Percentiles rank a stretch among this genome's conserved stretches.
Conservation (phyloP, 2,888 invertebrate species). For the Archips xylosteana region DNA sequence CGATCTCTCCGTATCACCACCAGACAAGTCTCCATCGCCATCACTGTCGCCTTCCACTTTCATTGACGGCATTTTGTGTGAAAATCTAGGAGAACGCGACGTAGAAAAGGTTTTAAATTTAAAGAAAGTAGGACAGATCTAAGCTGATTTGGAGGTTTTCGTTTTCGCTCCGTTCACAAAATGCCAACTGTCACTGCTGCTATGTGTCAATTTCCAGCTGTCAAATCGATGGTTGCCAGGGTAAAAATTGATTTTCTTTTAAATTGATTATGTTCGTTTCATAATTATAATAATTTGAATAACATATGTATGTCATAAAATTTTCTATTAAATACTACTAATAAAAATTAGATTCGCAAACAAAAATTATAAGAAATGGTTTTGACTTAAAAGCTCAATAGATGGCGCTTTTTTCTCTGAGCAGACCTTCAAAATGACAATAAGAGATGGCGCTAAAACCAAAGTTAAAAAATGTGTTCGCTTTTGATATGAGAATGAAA, state of each 20-base stretch:
- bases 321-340: background rate
- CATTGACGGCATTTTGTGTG: constrained; percentile 87
- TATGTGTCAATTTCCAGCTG: background rate
- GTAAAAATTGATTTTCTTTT: background rate
- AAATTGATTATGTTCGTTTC: background rate
- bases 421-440: background rate
- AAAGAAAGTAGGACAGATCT: constrained; percentile 31
- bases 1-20: constrained; percentile 89
- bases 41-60: constrained; percentile 88
- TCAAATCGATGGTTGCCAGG: background rate
- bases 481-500: too few relatives aligned
- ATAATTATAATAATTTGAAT: too few relatives aligned
- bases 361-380: background rate
- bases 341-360: too few relatives aligned
- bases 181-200: constrained; percentile 17
- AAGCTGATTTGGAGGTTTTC: constrained; percentile 33
- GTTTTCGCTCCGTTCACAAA: constrained; percentile 43
- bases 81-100: background rate
- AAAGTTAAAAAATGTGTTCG: too few relatives aligned
- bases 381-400: background rate
- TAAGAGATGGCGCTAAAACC: background rate
- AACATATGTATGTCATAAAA: background rate
- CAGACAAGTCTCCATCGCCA: constrained; percentile 88
- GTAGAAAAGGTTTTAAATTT: background rate
- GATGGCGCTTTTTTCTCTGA: background rate